Base-by-base conservation (phyloP, 2,113 vertebrate species). In the Leucopsar rothschildi region DNA sequence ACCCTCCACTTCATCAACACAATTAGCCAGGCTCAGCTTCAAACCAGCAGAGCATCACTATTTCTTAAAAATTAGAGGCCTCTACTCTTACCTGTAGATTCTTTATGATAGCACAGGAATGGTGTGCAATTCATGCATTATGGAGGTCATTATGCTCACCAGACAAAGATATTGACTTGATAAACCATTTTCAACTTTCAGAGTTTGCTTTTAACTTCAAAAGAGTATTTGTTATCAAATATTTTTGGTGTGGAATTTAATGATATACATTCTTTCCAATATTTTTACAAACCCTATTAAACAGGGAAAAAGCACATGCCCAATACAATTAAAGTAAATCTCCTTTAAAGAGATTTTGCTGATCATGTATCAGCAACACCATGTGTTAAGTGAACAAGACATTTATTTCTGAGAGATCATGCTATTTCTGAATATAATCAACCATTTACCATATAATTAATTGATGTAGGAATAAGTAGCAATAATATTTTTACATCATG, bases 291-390 rank as follows among this genome's bases (percentile, higher is more conserved):
- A 81, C 28, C 4, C 15, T 56, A 12, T 45, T 75, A 37, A 75
- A 27, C 9, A 79, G 13, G 55, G 20, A 56, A 71, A 79, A 91
- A 78, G 60, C 24, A 47, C 1, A 3, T 63, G 33, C 28, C 59
- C 60, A 86, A 15, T 13, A 53, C 35, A 78, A 88, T 31, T 80
- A 59, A 55, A 85, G 35, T 23, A 73, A 93, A 59, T 19, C 50
- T 79, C 66, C 44, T 71, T 71, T 82, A 85, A 92, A 31, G 33
- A 86, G 56, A 28, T 70, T 72, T 92, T 91, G 65, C 28, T 80
- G 40, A 53, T 75, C 52, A 29, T 21, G 75, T 75, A 76, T 68
- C 92, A 94, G 73, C 71, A 96, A 80, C 92, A 96, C 75, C 90
- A 37, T 73, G 93, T 82, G 71, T 92, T 88, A 86, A 70, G 40